phyloP scores from a whole-genome alignment of 2,113 vertebrate genomes.

The Sclerurus mexicanus region DNA sequence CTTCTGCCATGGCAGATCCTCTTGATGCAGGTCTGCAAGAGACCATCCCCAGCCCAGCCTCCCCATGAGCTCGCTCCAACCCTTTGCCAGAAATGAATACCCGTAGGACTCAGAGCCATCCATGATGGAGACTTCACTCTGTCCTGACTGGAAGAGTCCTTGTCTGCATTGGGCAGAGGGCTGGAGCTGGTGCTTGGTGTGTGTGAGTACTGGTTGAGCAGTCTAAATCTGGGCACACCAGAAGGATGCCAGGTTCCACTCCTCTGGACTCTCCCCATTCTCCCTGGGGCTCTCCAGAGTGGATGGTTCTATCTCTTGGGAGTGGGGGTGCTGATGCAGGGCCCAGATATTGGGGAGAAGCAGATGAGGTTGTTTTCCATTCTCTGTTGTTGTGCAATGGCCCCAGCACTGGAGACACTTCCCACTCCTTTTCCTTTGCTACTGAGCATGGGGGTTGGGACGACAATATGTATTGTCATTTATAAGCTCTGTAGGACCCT shows the following conservation, averaged over 20 bases:
- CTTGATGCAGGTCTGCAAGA: background rate
- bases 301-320: background rate
- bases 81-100: background rate
- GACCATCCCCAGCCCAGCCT: background rate
- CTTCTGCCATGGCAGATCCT: background rate
- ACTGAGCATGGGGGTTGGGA: conserved; percentile 5
- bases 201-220: background rate
- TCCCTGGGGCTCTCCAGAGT: background rate
- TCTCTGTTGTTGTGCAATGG: conserved; percentile 27
- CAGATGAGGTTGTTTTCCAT: conserved; percentile 40
- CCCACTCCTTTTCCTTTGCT: conserved; percentile 45
- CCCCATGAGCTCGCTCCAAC: background rate
- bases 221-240: too few species aligned
- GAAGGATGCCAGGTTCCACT: background rate
- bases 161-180: fast-evolving
- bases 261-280: background rate
- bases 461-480: conserved; percentile 32
- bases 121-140: background rate
- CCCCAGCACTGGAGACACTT: background rate
- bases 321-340: background rate
- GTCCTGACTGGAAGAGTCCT: background rate
- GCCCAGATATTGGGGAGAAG: background rate
- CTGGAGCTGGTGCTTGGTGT: background rate
- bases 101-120: background rate
- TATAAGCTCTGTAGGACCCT: conserved; percentile 11